Evolutionary conservation across 37 sponge, comb jelly and placozoan species (phyloP).

Genomic region (Chondrilla cf. caribensis): DNA sequence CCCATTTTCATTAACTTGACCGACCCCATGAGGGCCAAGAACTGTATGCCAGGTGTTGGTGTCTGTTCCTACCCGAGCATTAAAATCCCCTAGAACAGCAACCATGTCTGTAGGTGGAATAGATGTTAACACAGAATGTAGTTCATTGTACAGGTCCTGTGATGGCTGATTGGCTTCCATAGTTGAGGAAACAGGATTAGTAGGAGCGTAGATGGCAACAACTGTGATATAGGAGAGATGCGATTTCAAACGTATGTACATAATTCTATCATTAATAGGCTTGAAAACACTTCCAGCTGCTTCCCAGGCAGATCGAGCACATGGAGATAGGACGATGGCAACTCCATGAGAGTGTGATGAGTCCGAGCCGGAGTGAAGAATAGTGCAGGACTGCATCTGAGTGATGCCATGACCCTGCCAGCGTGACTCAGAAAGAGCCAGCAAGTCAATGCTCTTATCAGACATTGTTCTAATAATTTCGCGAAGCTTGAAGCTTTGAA

Average conservation of each 20-base stretch:
- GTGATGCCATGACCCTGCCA: neutral
- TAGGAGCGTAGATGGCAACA: neutral
- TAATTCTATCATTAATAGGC: neutral
- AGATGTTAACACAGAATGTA: neutral
- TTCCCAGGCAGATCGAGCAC: neutral
- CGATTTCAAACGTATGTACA: neutral
- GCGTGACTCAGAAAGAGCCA: neutral
- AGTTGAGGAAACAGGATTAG: neutral
- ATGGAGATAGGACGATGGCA: neutral
- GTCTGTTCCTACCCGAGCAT: too few species aligned
- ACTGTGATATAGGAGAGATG: neutral
- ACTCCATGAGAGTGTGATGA: neutral
- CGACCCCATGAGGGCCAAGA: too few species aligned
- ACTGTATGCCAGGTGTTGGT: too few species aligned
- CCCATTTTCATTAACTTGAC: too few species aligned
- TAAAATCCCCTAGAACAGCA: too few species aligned
- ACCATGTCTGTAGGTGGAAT: conserved; percentile 9
- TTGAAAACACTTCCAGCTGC: neutral
- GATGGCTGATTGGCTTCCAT: neutral
- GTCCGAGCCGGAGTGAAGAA: neutral
- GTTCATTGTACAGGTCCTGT: conserved; percentile 2
- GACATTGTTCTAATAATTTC: neutral
- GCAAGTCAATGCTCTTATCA: neutral
- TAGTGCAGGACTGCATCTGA: neutral
- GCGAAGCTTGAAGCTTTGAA: neutral